Conservation (phyloP, 2,888 invertebrate species). For the Mesochorus sp. region DNA sequence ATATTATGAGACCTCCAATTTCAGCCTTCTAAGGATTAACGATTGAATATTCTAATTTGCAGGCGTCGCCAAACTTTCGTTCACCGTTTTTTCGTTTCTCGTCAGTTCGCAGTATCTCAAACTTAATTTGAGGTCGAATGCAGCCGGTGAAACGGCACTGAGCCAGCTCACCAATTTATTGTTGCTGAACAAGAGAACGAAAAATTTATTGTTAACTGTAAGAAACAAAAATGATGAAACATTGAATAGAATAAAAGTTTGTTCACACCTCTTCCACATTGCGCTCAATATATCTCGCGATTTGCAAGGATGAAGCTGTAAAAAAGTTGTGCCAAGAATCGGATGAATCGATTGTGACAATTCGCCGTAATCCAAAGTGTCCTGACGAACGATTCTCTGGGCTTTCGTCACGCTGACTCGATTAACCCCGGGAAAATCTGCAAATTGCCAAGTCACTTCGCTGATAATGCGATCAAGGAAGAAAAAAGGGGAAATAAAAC, state of each 20-base stretch:
- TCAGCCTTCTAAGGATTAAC: no score
- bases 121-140: constrained; percentile 72
- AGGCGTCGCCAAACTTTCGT: not conserved
- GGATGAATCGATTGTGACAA: constrained; percentile 80
- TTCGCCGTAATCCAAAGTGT: constrained; percentile 73
- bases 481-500: not conserved
- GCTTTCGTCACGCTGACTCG: constrained; percentile 74
- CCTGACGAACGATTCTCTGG: constrained; percentile 66
- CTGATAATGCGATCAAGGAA: not conserved
- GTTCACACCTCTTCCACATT: constrained; percentile 72
- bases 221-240: not conserved
- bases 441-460: not conserved
- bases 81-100: not conserved
- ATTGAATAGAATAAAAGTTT: constrained; percentile 43
- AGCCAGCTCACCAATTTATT: constrained; percentile 80
- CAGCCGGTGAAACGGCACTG: constrained; percentile 74
- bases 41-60: not conserved
- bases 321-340: constrained; percentile 74
- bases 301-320: constrained; percentile 78
- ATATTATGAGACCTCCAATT: no score
- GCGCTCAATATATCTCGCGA: constrained; percentile 73
- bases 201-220: not conserved
- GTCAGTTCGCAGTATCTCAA: constrained; percentile 75
- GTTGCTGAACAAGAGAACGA: constrained; percentile 69
- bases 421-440: constrained; percentile 78